A percentile compares a stretch with the other conserved stretches of the same genome.
phyloP scores from a whole-genome alignment of 2,113 vertebrate species.

The Procavia capensis region DNA sequence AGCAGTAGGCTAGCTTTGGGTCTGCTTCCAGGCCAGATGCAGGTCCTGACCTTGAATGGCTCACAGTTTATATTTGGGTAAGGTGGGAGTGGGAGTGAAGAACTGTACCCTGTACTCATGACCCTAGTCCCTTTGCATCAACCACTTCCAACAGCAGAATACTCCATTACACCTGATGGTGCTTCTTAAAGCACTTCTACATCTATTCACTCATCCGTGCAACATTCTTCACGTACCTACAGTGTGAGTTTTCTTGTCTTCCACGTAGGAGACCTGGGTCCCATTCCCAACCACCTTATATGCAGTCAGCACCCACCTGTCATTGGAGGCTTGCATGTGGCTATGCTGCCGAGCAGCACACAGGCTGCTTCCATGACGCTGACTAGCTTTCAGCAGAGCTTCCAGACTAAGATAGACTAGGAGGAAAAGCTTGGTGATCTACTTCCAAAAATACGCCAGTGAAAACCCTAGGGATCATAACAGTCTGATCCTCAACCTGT shows the following conservation, averaged over 20 bases:
- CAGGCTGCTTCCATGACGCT: too few species aligned
- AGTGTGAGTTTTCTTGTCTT: not conserved
- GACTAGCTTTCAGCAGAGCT: too few species aligned
- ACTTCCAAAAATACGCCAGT: too few species aligned
- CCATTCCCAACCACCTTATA: not conserved
- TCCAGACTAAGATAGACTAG: too few species aligned
- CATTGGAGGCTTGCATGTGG: not conserved
- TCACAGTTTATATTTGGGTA: not conserved
- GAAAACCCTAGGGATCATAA: not conserved
- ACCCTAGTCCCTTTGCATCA: not conserved
- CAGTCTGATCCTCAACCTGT: not conserved
- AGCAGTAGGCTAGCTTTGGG: too few species aligned
- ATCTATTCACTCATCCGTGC: not conserved
- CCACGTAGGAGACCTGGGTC: not conserved
- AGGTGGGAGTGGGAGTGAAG: not conserved
- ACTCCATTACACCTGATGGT: not conserved
- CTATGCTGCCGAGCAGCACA: too few species aligned
- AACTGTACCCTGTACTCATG: not conserved
- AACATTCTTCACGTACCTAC: not conserved
- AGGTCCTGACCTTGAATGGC: not conserved
- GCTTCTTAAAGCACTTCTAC: not conserved
- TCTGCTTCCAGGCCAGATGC: not conserved
- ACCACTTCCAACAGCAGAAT: not conserved
- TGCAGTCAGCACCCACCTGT: not conserved
- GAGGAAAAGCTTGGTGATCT: too few species aligned